phyloP scores from a whole-genome alignment of 2,888 invertebrate species.

The Catonia carolina region DNA sequence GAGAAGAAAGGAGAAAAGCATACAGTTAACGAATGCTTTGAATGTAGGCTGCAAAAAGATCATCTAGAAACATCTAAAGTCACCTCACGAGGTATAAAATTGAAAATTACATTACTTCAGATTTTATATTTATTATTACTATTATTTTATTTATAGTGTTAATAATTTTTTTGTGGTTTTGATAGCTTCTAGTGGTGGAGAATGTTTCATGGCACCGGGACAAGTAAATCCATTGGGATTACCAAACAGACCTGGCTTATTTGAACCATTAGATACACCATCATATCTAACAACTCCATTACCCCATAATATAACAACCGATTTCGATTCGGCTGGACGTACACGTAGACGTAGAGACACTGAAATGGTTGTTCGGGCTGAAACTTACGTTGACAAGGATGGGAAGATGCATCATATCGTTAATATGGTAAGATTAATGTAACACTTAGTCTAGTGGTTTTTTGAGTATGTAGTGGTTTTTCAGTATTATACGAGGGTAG shows the following conservation, averaged over 20 bases:
- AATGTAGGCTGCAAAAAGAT: no score
- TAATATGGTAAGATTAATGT: slow-evolving; percentile 58
- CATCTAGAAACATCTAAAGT: no score
- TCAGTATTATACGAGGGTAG: no score
- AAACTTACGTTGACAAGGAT: slow-evolving; percentile 57
- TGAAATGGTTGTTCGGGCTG: slow-evolving; percentile 64
- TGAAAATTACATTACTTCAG: no score
- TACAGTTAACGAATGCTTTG: no score
- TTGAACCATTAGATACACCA: slow-evolving; percentile 46
- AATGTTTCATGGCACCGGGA: slow-evolving; percentile 54
- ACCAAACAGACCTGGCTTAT: slow-evolving; percentile 44
- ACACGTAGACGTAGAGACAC: slow-evolving; percentile 52
- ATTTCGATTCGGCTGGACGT: background rate
- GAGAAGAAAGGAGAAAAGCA: no score
- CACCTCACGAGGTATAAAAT: no score
- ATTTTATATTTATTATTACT: no score
- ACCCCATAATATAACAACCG: slow-evolving; percentile 6
- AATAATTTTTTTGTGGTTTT: slow-evolving; percentile 1
- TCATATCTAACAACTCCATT: slow-evolving; percentile 42
- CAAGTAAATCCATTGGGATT: slow-evolving; percentile 61
- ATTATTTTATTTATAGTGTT: no score
- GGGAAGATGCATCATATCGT: slow-evolving; percentile 67
- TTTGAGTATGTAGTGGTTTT: background rate
- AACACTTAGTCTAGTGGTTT: slow-evolving; percentile 6
- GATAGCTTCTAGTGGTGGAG: slow-evolving; percentile 56